Evolutionary conservation across 2,797 vertebrate genomes (phyloP).

Genomic region (Coreius guichenoti): DNA sequence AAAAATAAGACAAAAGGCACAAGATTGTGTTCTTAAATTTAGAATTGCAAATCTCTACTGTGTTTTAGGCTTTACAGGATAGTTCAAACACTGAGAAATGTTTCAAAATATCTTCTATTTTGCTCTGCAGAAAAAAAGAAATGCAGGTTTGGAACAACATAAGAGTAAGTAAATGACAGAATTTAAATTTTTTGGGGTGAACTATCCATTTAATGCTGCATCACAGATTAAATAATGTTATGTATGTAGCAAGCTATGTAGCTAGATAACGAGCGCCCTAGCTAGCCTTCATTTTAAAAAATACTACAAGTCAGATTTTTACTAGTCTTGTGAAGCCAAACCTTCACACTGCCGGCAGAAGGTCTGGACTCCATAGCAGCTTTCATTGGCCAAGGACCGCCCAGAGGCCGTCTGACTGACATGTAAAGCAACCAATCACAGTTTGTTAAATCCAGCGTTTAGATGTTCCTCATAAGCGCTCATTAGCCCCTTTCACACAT

Average conservation of each 20-base stretch:
- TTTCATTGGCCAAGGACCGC: neutral
- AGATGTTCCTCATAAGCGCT: too few species aligned
- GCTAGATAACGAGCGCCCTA: neutral
- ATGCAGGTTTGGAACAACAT: neutral
- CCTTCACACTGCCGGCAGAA: neutral
- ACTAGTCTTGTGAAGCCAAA: neutral
- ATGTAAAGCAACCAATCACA: neutral
- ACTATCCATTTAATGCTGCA: neutral
- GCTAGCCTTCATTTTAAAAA: neutral
- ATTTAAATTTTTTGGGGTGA: neutral
- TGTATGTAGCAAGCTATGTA: neutral
- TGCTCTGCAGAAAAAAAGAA: neutral
- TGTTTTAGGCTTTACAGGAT: neutral
- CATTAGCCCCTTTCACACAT: too few species aligned
- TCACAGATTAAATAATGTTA: neutral
- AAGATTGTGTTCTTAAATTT: neutral
- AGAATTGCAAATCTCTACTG: neutral
- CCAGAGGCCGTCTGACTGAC: neutral
- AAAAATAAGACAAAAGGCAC: neutral
- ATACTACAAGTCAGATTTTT: neutral
- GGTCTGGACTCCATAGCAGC: neutral
- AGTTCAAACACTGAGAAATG: neutral
- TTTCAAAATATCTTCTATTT: neutral
- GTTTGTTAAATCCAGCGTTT: neutral
- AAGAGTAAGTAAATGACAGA: neutral